These are phyloP conservation scores for Nothobranchius kuhntae DNA, from an alignment of 2,113 vertebrate species.

Conservation along the genomic window DNA sequence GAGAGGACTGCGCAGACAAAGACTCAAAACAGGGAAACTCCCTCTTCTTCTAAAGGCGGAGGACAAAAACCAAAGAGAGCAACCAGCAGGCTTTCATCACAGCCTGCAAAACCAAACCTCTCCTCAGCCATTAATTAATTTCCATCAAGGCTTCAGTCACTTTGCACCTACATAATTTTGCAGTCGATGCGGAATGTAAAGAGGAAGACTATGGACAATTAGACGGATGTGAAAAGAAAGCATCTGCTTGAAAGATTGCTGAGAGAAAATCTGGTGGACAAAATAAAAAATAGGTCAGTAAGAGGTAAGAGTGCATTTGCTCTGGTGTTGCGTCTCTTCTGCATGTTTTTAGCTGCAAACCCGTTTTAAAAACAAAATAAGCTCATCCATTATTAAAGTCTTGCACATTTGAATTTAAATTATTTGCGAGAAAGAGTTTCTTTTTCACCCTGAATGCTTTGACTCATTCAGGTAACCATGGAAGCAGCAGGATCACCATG, in stretches of 20 bases:
- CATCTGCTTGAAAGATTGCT: background rate
- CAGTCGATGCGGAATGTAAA: conserved; percentile 1
- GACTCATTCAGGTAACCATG: conserved; percentile 63
- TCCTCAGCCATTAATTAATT: conserved; percentile 14
- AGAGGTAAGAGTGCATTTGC: conserved; percentile 47
- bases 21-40: conserved; percentile 46
- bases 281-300: conserved; percentile 1
- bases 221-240: background rate
- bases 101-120: conserved; percentile 19
- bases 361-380: conserved; percentile 26
- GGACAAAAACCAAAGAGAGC: conserved; percentile 49
- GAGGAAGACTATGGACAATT: background rate
- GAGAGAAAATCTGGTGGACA: conserved; percentile 3
- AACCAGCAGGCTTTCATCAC: conserved; percentile 29
- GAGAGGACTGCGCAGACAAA: conserved; percentile 18
- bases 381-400: conserved; percentile 16
- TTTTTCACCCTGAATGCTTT: background rate
- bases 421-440: background rate
- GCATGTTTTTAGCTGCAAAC: conserved; percentile 44
- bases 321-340: background rate
- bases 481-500: background rate
- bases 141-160: conserved; percentile 12
- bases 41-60: conserved; percentile 44
- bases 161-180: conserved; percentile 3
- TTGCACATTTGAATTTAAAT: background rate